A percentile compares a stretch with the other conserved stretches of the same genome.
Conservation (phyloP, 1,140 invertebrate species). For the Macrobrachium rosenbergii region DNA sequence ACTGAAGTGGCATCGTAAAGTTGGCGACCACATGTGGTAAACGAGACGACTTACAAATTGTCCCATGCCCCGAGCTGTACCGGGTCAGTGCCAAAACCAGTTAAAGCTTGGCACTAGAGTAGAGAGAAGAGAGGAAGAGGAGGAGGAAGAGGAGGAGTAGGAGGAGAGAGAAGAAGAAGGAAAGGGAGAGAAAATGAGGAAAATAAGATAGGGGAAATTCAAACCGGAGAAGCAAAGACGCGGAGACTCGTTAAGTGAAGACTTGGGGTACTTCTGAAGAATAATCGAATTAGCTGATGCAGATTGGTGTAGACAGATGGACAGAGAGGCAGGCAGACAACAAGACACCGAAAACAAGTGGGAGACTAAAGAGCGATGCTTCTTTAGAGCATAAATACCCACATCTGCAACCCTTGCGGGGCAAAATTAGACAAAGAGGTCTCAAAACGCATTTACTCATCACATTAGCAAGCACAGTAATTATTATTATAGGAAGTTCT, state of each 20-base stretch:
- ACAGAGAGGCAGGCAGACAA: too few relatives aligned
- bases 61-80: conserved; percentile 22
- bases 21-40: conserved; percentile 63
- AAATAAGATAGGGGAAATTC: background rate
- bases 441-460: too few relatives aligned
- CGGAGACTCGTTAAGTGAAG: background rate
- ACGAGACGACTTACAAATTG: conserved; percentile 63
- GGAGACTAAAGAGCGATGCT: too few relatives aligned
- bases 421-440: too few relatives aligned
- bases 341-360: too few relatives aligned
- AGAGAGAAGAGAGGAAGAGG: background rate
- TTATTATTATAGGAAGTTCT: too few relatives aligned
- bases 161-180: background rate
- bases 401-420: too few relatives aligned
- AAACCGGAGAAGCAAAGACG: background rate
- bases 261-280: too few relatives aligned
- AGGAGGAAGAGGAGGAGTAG: background rate
- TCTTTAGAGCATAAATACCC: too few relatives aligned
- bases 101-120: conserved; percentile 8
- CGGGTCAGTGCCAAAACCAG: conserved; percentile 36
- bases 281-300: background rate
- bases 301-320: too few relatives aligned
- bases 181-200: background rate
- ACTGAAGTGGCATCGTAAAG: conserved; percentile 56
- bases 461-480: too few relatives aligned